A percentile compares a stretch with the other conserved stretches of the same genome.
Evolutionary conservation across 2,113 vertebrate genomes (phyloP).

Genomic region (Paratilapia polleni): DNA sequence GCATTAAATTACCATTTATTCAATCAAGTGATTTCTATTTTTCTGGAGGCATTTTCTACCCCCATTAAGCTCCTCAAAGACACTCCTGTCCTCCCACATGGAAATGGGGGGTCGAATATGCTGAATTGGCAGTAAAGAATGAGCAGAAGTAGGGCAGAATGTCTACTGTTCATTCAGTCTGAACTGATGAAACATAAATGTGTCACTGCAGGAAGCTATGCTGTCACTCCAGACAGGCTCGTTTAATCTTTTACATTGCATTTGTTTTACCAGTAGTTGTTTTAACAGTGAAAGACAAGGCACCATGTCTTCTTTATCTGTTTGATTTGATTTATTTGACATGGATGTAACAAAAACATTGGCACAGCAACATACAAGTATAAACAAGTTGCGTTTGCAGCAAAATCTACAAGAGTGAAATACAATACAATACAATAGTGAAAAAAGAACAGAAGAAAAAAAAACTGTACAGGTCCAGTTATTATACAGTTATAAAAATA

Average conservation of each 20-base stretch:
- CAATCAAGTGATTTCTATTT: background rate
- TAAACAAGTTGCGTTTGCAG: background rate
- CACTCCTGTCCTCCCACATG: constrained; percentile 14
- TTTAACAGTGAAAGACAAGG: background rate
- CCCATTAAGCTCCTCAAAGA: background rate
- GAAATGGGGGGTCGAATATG: background rate
- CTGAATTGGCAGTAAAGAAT: constrained; percentile 6
- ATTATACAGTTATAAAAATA: background rate
- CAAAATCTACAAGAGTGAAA: background rate
- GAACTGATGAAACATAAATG: constrained; percentile 33
- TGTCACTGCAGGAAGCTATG: constrained; percentile 15
- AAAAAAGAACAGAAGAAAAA: background rate
- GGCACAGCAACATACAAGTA: background rate
- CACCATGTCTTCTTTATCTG: background rate
- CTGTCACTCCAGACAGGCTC: background rate
- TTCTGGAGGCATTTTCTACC: background rate
- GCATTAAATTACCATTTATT: background rate
- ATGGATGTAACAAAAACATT: background rate
- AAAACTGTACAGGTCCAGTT: background rate
- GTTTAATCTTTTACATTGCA: background rate
- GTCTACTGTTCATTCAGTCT: constrained; percentile 3
- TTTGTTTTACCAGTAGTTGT: background rate
- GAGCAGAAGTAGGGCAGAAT: constrained; percentile 4
- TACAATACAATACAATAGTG: background rate
- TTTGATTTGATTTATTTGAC: background rate